Evolutionary conservation across 92 coral and sea anemone genomes (phyloP), one percentile per base, ranked within the genome.

Genomic region (Bergia sp.): DNA sequence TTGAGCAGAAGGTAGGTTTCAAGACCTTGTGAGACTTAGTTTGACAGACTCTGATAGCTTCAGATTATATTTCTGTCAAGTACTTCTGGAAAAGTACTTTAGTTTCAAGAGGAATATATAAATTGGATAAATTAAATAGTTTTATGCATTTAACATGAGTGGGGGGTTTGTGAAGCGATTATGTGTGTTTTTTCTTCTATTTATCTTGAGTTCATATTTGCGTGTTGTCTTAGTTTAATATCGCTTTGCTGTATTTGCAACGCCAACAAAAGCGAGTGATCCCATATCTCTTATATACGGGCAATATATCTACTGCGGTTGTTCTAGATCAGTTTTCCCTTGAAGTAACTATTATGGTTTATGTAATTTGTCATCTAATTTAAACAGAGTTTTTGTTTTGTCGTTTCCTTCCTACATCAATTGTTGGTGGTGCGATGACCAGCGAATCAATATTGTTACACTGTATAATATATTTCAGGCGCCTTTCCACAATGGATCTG

Each of bases 1-100:
- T 85, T 66, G 78, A 92, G 47, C 91, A 92, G 76, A 93, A 95
- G 98, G 98, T 93, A 83, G 77, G 92, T 75, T 40, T 45, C 5
- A 16, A 82, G 41, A 61, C 20, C 6, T 81, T 81, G 44, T 64
- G 41, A n/a, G 38, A 61, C 16, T 21, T 58, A 16, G 41, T 10
- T 12, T 38, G 85, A 80, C 11, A 29, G 29, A 29, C 29, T 29
- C 29, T 38, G 13, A 0, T 40, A 9, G 66, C 5, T 15, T 49
- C 40, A 50, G 40, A 3, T 72, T 6, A 71, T 0, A n/a, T 71
- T 84, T 43, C 42, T 69, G 39, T 84, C 61, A 47, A 45, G 65
- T 44, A 43, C 42, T 84, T 23, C 47, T 23, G 80, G 53, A n/a
- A 10, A 15, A 76, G 29, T 61, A 21, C 36, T 55, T 37, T 36